Evolutionary conservation across 1,140 invertebrate species (phyloP).

Genomic region (Episyrphus balteatus): DNA sequence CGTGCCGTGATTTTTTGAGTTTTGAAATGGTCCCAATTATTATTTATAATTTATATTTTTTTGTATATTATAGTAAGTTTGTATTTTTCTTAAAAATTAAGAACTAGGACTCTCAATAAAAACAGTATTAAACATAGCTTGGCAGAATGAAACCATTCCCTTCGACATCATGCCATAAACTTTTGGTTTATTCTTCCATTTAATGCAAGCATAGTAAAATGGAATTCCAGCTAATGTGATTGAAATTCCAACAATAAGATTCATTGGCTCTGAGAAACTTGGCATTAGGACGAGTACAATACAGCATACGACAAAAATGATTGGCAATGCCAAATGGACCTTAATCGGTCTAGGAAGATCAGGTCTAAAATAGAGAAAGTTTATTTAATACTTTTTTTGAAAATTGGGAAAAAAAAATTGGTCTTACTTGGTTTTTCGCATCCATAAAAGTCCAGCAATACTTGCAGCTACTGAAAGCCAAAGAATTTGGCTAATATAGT

Average conservation of each 20-base stretch:
- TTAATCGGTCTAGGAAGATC: constrained; percentile 68
- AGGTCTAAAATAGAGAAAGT: constrained; percentile 39
- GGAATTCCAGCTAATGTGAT: constrained; percentile 85
- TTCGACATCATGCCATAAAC: constrained; percentile 21
- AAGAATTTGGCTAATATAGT: constrained; percentile 68
- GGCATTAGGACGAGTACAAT: constrained; percentile 73
- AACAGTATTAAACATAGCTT: constrained; percentile 31
- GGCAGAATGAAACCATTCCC: constrained; percentile 23
- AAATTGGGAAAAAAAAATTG: not conserved
- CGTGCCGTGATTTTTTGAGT: not conserved
- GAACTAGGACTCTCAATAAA: constrained; percentile 20
- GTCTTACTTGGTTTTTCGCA: constrained; percentile 47
- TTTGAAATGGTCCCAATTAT: not conserved
- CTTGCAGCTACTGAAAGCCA: constrained; percentile 68
- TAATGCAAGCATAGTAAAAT: constrained; percentile 78
- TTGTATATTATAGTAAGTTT: too few relatives aligned
- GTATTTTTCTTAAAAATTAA: too few relatives aligned
- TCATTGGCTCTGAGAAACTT: constrained; percentile 60
- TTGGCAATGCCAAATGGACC: constrained; percentile 68
- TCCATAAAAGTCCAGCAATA: constrained; percentile 66
- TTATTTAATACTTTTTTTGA: not conserved
- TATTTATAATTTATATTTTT: too few relatives aligned
- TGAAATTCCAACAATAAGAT: constrained; percentile 70
- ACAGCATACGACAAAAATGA: constrained; percentile 74
- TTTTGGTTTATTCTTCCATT: constrained; percentile 66